Evolutionary conservation across 2,113 vertebrate species (phyloP).

Genomic region (Tyrannus savana): DNA sequence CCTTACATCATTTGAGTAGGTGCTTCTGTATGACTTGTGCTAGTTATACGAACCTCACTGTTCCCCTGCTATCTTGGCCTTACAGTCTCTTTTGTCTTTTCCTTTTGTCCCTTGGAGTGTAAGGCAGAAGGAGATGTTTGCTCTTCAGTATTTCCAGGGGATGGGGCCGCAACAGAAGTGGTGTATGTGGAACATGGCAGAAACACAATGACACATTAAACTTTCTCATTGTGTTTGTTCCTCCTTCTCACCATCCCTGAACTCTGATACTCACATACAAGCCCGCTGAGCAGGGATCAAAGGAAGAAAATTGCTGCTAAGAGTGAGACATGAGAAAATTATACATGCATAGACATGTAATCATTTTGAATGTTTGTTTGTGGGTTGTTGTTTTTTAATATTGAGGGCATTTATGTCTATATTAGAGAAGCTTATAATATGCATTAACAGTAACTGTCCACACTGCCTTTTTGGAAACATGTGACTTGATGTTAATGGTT

Average conservation of each 20-base stretch:
- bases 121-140: neutral
- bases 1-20: neutral
- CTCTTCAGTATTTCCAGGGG: neutral
- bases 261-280: neutral
- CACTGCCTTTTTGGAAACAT: neutral
- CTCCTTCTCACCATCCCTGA: neutral
- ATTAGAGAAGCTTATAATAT: conserved; percentile 32
- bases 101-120: neutral
- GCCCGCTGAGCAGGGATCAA: neutral
- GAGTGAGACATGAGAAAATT: neutral
- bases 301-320: neutral
- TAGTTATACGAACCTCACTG: neutral
- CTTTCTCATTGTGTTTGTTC: neutral
- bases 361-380: neutral
- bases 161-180: rapidly evolving
- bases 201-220: neutral
- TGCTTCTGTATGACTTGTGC: neutral
- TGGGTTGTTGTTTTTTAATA: neutral
- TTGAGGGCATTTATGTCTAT: neutral
- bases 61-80: neutral
- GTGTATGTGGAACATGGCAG: rapidly evolving
- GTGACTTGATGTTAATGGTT: neutral
- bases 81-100: neutral
- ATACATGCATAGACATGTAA: neutral
- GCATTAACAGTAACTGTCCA: neutral